Evolutionary conservation across 2,888 invertebrate species (phyloP).

Genomic region (Melanotus villosus): DNA sequence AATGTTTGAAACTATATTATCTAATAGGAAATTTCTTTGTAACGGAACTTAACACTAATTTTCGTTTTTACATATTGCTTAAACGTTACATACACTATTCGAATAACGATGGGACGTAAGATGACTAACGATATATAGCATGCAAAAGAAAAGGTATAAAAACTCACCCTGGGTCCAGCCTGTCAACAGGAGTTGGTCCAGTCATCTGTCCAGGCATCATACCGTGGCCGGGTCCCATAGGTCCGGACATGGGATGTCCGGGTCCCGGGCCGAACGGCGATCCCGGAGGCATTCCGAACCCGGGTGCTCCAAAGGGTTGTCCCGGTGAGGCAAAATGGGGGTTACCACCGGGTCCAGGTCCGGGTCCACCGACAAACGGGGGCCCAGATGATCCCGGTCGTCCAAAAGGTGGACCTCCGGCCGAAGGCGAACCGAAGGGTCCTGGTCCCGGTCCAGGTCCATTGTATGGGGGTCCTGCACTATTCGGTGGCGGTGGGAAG

Average conservation of each 20-base stretch:
- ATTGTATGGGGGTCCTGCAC: slow-evolving; percentile 78
- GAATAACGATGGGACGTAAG: no score
- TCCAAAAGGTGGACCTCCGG: slow-evolving; percentile 75
- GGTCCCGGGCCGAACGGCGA: slow-evolving; percentile 79
- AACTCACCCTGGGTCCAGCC: slow-evolving; percentile 83
- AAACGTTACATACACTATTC: no score
- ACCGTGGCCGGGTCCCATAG: slow-evolving; percentile 75
- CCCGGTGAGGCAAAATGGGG: slow-evolving; percentile 77
- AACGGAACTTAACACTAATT: no score
- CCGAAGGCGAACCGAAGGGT: slow-evolving; percentile 79
- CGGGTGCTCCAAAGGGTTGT: slow-evolving; percentile 75
- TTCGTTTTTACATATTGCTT: no score
- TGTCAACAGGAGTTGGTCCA: slow-evolving; percentile 85
- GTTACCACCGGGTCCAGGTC: slow-evolving; percentile 77
- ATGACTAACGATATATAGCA: no score
- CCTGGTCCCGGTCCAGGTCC: slow-evolving; percentile 75
- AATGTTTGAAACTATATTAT: no score
- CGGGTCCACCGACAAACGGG: slow-evolving; percentile 77
- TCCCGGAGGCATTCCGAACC: slow-evolving; percentile 80
- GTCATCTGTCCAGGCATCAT: slow-evolving; percentile 75
- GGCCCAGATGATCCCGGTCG: slow-evolving; percentile 79
- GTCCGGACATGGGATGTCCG: slow-evolving; percentile 75
- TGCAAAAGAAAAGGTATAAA: no score
- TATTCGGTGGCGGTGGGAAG: slow-evolving; percentile 74
- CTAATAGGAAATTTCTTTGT: no score